phyloP scores from a whole-genome alignment of 2,797 vertebrate species.

The Sciurus carolinensis region DNA sequence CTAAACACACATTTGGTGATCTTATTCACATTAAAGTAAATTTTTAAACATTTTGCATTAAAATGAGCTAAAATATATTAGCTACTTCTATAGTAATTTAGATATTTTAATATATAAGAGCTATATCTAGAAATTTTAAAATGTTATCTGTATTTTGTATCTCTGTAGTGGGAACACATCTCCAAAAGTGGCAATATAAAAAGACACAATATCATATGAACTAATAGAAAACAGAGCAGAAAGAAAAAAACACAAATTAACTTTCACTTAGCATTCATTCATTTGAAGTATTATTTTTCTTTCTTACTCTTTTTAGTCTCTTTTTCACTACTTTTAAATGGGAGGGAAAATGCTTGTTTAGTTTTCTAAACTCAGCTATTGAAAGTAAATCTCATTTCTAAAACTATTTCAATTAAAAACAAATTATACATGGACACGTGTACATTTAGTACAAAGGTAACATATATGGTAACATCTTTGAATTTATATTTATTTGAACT shows the following conservation, averaged over 20 bases:
- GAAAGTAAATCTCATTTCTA: constrained; percentile 55
- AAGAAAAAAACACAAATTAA: neutral
- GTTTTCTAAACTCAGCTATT: neutral
- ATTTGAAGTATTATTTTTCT: neutral
- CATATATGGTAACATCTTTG: neutral
- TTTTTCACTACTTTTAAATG: neutral
- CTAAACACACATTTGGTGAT: constrained; percentile 61
- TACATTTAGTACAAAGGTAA: neutral
- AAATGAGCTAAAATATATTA: constrained; percentile 81
- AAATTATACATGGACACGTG: neutral
- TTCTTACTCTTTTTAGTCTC: neutral
- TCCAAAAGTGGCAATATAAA: constrained; percentile 18
- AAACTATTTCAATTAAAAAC: constrained; percentile 43
- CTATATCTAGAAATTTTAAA: constrained; percentile 75
- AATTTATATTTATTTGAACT: constrained; percentile 41
- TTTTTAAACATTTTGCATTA: constrained; percentile 81
- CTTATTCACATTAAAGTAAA: constrained; percentile 82
- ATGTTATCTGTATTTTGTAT: constrained; percentile 60
- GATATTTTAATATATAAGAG: constrained; percentile 80
- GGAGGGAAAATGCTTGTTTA: neutral
- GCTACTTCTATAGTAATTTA: constrained; percentile 75
- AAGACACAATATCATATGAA: neutral
- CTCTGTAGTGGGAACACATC: neutral
- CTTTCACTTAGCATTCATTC: constrained; percentile 20
- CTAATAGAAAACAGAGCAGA: neutral